Evolutionary conservation across 2,113 vertebrate genomes (phyloP).

Genomic region (Colossoma macropomum): DNA sequence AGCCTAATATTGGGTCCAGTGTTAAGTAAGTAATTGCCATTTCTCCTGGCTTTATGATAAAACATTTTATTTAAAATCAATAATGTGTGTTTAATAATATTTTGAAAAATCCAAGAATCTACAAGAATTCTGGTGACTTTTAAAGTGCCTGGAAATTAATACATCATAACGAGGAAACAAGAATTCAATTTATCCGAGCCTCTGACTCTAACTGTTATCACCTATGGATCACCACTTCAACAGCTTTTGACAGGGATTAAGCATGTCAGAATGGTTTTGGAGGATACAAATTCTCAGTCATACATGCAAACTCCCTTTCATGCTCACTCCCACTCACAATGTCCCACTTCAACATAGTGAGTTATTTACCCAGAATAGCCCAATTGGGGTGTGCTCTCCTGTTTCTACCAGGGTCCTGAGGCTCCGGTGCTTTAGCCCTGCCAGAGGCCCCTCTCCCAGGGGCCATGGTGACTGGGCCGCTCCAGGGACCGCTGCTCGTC

Average conservation of each 20-base stretch:
- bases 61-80: too few species aligned
- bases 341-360: conserved; percentile 7
- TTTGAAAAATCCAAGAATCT: too few species aligned
- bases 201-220: too few species aligned
- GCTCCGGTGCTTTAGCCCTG: conserved; percentile 52
- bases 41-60: too few species aligned
- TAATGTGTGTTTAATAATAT: too few species aligned
- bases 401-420: conserved; percentile 77
- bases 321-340: neutral
- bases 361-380: conserved; percentile 76
- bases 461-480: conserved; percentile 59
- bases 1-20: too few species aligned
- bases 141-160: too few species aligned
- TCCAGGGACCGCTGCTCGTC: conserved; percentile 63
- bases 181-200: too few species aligned
- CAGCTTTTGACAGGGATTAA: neutral
- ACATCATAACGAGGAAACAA: too few species aligned
- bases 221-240: neutral
- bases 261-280: too few species aligned
- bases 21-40: too few species aligned
- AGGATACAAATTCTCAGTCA: neutral
- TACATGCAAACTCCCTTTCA: neutral
- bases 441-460: conserved; percentile 59
- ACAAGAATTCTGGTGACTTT: too few species aligned
- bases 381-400: conserved; percentile 79